A percentile compares a stretch with the other conserved stretches of the same genome.
phyloP scores from a whole-genome alignment of 2,888 invertebrate genomes.

The Hyalella azteca region DNA sequence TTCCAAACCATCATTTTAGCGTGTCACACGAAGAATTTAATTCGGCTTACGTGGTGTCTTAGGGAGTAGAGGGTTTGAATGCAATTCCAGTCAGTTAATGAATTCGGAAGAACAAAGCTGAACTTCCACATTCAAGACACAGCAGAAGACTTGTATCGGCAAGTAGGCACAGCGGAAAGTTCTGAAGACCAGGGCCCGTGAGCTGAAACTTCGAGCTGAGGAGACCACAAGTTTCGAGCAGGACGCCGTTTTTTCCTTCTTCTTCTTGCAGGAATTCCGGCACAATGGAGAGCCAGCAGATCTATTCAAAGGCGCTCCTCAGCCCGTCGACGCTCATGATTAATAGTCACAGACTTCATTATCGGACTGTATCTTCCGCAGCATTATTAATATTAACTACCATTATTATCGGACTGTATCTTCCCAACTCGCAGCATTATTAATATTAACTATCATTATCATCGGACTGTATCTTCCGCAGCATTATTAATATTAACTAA shows the following conservation, averaged over 20 bases:
- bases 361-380: neutral
- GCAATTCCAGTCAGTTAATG: no score
- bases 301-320: constrained; percentile 18
- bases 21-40: no score
- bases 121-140: no score
- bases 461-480: neutral
- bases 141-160: no score
- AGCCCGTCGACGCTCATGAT: neutral
- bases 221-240: constrained; percentile 17
- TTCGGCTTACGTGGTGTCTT: no score
- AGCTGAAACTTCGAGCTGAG: neutral
- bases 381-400: no score
- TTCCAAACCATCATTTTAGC: no score
- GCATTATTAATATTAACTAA: no score
- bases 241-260: neutral
- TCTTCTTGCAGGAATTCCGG: neutral
- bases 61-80: no score
- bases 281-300: constrained; percentile 23
- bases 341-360: constrained; percentile 16
- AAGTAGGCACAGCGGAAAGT: neutral
- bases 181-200: neutral
- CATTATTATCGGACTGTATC: no score
- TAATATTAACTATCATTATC: neutral
- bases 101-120: no score
- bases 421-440: no score